Evolutionary conservation across 2,797 vertebrate species (phyloP).

Genomic region (Malurus splendens): DNA sequence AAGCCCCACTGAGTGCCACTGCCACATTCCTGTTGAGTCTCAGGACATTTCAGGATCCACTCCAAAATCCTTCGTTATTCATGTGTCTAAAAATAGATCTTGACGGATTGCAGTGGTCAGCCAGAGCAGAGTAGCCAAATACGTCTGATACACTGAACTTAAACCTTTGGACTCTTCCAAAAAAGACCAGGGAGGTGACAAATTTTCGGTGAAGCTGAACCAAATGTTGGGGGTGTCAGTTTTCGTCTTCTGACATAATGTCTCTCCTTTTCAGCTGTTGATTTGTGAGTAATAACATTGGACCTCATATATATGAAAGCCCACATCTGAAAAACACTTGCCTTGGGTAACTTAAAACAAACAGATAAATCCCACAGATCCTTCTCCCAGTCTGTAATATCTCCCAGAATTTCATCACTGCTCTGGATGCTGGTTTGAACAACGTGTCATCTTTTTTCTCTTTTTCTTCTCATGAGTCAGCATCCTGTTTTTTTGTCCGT

Average conservation of each 20-base stretch:
- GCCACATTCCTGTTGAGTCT: not conserved
- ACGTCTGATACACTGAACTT: not conserved
- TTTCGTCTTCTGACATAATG: not conserved
- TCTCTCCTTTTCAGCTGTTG: not conserved
- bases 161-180: not conserved
- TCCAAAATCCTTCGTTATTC: slow-evolving; percentile 1
- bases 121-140: not conserved
- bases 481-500: not conserved
- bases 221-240: not conserved
- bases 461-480: not conserved
- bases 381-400: not conserved
- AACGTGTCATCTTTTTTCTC: not conserved
- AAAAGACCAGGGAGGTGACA: not conserved
- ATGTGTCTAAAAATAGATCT: slow-evolving; percentile 17
- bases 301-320: not conserved
- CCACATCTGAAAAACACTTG: not conserved
- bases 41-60: not conserved
- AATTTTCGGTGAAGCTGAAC: not conserved
- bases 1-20: not conserved
- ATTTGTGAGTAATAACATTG: not conserved
- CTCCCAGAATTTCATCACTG: not conserved
- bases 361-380: not conserved
- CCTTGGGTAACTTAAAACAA: not conserved
- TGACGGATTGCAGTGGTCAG: not conserved
- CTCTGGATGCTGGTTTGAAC: not conserved